phyloP scores from a whole-genome alignment of 2,113 vertebrate species.

The Nesogale talazaci region DNA sequence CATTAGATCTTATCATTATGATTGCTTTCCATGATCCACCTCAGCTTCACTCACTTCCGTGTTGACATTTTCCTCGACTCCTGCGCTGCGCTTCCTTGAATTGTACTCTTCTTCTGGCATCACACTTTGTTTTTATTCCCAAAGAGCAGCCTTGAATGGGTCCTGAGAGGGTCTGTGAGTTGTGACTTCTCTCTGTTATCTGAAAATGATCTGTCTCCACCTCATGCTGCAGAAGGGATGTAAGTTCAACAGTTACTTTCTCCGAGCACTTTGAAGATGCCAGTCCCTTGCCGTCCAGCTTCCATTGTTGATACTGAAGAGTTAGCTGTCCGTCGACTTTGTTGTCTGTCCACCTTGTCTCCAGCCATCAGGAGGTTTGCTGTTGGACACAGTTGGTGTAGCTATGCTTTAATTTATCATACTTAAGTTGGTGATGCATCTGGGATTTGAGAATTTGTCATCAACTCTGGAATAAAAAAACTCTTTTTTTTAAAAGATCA shows the following conservation, averaged over 20 bases:
- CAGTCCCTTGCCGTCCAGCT: neutral
- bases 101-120: neutral
- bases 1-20: neutral
- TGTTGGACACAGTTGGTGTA: fast-evolving
- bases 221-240: neutral
- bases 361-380: neutral
- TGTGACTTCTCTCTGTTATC: neutral
- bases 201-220: neutral
- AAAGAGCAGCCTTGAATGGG: neutral
- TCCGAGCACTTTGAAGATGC: neutral
- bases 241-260: neutral
- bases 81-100: too few species aligned
- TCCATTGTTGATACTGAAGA: neutral
- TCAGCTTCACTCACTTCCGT: too few species aligned
- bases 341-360: neutral
- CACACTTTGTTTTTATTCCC: neutral
- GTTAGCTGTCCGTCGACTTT: too few species aligned
- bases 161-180: neutral
- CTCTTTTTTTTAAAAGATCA: too few species aligned
- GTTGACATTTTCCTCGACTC: too few species aligned
- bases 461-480: too few species aligned
- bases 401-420: neutral
- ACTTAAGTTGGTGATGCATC: neutral
- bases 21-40: neutral
- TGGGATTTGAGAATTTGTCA: neutral